Conservation (phyloP, 2,797 vertebrate species). For the Alauda arvensis region DNA sequence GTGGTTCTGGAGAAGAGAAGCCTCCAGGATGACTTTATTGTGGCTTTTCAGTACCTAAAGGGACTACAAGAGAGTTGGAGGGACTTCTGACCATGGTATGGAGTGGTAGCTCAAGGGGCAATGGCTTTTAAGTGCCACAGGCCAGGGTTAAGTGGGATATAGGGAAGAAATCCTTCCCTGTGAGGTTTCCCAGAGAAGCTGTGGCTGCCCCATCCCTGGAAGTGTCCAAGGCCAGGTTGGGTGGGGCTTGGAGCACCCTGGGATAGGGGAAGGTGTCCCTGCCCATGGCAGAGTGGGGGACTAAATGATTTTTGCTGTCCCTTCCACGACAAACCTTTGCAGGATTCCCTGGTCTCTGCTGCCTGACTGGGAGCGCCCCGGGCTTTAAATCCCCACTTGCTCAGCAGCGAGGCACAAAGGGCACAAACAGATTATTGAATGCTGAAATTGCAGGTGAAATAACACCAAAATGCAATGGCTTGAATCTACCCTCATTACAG, state of each 20-base stretch:
- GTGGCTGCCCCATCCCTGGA: neutral
- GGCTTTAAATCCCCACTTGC: neutral
- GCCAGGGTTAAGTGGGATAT: neutral
- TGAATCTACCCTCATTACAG: neutral
- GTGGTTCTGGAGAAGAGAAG: neutral
- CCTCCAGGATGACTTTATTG: neutral
- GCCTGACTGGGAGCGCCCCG: accelerated
- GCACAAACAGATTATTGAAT: neutral
- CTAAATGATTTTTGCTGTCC: neutral
- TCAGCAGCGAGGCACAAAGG: neutral
- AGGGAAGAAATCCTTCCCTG: neutral
- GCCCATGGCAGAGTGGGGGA: neutral
- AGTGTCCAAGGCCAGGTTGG: neutral
- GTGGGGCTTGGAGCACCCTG: accelerated
- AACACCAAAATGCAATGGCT: neutral
- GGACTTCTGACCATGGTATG: neutral
- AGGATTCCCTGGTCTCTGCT: neutral
- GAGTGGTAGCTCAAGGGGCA: neutral
- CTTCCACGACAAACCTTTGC: neutral
- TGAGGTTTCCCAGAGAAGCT: neutral
- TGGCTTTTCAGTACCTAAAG: neutral
- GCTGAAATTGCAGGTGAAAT: neutral
- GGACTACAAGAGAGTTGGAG: neutral
- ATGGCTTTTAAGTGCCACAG: neutral
- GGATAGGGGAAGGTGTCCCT: accelerated